Conservation (phyloP, 2,797 vertebrate species). For the Schizopygopsis pylzovi region DNA sequence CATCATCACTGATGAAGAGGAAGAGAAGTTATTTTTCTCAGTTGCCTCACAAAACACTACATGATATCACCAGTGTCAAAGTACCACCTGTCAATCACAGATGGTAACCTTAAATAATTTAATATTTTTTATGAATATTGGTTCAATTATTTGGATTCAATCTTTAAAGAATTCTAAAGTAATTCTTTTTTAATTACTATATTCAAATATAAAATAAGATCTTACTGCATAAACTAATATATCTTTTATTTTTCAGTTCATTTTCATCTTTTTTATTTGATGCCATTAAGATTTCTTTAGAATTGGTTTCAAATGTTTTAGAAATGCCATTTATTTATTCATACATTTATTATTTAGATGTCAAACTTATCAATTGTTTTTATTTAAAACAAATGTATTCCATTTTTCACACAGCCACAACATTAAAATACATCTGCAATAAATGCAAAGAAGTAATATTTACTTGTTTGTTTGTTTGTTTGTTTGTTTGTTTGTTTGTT, state of each 20-base stretch:
- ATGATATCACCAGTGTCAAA: neutral
- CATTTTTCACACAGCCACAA: neutral
- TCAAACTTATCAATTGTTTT: neutral
- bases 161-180: neutral
- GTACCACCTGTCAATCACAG: neutral
- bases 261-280: neutral
- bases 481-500: neutral
- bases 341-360: neutral
- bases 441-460: neutral
- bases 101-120: neutral
- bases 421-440: neutral
- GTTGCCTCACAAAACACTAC: neutral
- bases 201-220: neutral
- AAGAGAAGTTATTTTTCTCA: conserved; percentile 30
- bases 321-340: neutral
- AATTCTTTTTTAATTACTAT: neutral
- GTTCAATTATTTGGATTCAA: neutral
- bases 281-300: neutral
- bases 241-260: neutral
- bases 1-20: conserved; percentile 24
- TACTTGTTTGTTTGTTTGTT: neutral
- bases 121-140: neutral
- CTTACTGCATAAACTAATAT: neutral
- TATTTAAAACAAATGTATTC: neutral
- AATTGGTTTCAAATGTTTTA: neutral